Evolutionary conservation across 2,797 vertebrate species (phyloP).

Genomic region (Zalophus californianus): DNA sequence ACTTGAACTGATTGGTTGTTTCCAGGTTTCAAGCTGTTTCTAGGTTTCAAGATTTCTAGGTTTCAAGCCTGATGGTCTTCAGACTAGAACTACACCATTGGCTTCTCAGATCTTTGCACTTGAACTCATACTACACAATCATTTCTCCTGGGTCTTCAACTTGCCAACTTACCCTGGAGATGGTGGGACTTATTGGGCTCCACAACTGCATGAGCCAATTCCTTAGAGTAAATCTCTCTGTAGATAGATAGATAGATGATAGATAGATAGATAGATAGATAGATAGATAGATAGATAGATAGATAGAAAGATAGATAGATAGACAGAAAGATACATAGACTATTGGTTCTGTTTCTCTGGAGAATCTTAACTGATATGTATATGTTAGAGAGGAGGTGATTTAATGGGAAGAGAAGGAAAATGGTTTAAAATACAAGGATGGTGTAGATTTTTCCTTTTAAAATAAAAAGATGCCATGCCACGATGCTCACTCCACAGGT

Average conservation of each 20-base stretch:
- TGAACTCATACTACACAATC: not conserved
- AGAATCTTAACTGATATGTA: not conserved
- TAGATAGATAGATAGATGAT: not conserved
- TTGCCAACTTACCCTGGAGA: not conserved
- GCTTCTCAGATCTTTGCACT: not conserved
- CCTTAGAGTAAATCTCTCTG: not conserved
- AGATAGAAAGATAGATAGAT: not conserved
- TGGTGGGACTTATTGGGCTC: not conserved
- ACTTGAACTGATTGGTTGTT: not conserved
- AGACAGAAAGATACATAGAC: not conserved
- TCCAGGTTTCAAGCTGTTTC: too few species aligned
- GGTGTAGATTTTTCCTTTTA: not conserved
- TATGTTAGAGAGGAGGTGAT: not conserved
- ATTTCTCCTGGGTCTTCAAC: not conserved
- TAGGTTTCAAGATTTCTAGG: too few species aligned
- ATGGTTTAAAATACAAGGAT: not conserved
- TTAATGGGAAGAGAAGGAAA: not conserved
- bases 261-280: not conserved
- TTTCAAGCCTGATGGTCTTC: not conserved
- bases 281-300: not conserved
- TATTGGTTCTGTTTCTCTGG: not conserved
- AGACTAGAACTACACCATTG: not conserved
- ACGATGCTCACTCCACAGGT: not conserved
- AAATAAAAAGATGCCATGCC: not conserved
- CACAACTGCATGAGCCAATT: not conserved